Evolutionary conservation across 2,797 vertebrate species (phyloP).

Genomic region (Luscinia megarhynchos): DNA sequence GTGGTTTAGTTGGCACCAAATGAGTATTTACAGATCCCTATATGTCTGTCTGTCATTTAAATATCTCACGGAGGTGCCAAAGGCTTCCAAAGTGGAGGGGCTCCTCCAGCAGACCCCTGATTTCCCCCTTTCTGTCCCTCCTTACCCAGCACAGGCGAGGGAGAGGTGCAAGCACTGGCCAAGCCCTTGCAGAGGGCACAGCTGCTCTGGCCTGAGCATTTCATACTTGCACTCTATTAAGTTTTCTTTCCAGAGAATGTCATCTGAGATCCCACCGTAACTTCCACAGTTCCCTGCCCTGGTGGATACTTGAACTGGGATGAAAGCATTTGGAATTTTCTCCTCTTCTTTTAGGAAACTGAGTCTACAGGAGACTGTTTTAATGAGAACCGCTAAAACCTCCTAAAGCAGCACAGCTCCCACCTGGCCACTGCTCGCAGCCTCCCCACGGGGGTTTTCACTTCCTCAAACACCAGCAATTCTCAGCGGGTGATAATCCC

Average conservation of each 20-base stretch:
- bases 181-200: constrained; percentile 34
- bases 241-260: constrained; percentile 53
- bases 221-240: constrained; percentile 44
- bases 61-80: constrained; percentile 73
- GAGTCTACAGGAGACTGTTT: constrained; percentile 37
- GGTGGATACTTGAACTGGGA: constrained; percentile 52
- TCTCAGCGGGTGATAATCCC: constrained; percentile 39
- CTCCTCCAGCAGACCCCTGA: constrained; percentile 2
- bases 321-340: constrained; percentile 53
- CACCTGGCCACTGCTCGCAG: constrained; percentile 21
- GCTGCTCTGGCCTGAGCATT: constrained; percentile 22
- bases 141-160: neutral
- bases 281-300: constrained; percentile 44
- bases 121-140: neutral
- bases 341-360: constrained; percentile 45
- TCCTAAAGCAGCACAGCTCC: constrained; percentile 34
- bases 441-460: neutral
- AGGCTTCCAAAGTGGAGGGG: constrained; percentile 42
- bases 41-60: constrained; percentile 80
- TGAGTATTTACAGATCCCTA: constrained; percentile 73
- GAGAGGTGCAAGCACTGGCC: neutral
- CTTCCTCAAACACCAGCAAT: constrained; percentile 35
- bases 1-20: constrained; percentile 76
- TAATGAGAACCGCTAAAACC: constrained; percentile 43
- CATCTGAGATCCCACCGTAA: constrained; percentile 19